A percentile compares a stretch with the other conserved stretches of the same genome.
These are phyloP conservation scores for Eucidaris tribuloides DNA, from an alignment of 35 echinoderm and acorn worm species.

Conservation along the genomic window DNA sequence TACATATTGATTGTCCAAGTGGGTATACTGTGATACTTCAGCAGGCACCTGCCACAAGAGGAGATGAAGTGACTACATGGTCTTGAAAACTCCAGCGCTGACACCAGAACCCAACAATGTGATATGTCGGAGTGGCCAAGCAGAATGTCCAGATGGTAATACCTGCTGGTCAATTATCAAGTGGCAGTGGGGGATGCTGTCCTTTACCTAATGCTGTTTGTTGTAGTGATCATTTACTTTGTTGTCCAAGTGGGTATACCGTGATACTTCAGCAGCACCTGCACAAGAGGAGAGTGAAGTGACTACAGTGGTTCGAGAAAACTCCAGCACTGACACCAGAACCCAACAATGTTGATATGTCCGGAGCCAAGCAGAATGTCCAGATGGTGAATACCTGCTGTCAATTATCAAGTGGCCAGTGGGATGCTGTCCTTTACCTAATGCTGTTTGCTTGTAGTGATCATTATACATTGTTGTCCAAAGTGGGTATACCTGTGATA, in stretches of 20 bases:
- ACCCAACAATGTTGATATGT: too few species aligned
- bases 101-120: not conserved
- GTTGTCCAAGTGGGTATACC: constrained; percentile 39
- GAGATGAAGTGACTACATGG: too few species aligned
- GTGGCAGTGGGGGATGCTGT: constrained; percentile 34
- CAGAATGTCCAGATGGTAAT: constrained; percentile 31
- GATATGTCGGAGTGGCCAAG: not conserved
- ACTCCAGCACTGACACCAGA: too few species aligned
- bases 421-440: too few species aligned
- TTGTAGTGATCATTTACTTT: constrained; percentile 54
- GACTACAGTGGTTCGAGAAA: too few species aligned
- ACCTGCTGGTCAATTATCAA: constrained; percentile 4
- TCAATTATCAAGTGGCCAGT: too few species aligned
- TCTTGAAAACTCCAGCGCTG: too few species aligned
- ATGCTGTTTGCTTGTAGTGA: not conserved
- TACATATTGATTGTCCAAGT: constrained; percentile 53
- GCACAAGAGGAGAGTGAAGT: too few species aligned
- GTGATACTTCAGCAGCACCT: constrained; percentile 44
- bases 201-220: constrained; percentile 51
- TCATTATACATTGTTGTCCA: constrained; percentile 59
- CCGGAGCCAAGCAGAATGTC: too few species aligned
- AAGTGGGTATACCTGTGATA: constrained; percentile 68
- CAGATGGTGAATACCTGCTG: too few species aligned
- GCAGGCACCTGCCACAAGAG: too few species aligned
- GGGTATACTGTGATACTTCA: constrained; percentile 44